Evolutionary conservation across 2,113 vertebrate species (phyloP).

Genomic region (Lethenteron camtschaticum): DNA sequence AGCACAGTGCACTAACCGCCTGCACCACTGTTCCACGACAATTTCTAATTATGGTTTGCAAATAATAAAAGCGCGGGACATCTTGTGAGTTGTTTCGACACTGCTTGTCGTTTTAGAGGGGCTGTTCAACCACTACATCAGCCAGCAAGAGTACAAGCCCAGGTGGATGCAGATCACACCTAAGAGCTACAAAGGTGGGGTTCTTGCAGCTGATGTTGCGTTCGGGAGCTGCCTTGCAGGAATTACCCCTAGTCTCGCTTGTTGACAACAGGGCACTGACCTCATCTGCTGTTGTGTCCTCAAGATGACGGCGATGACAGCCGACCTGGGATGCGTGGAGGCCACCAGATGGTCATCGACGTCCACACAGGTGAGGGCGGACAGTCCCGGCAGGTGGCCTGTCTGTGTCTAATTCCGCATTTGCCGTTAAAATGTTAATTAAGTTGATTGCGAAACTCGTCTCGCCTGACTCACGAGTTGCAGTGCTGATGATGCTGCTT

Average conservation of each 20-base stretch:
- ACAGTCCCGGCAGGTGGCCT: too few relatives aligned
- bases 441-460: background rate
- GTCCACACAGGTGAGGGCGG: conserved; percentile 65
- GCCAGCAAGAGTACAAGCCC: conserved; percentile 96
- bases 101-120: conserved; percentile 34
- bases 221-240: background rate
- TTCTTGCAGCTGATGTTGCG: too few relatives aligned
- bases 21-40: too few relatives aligned
- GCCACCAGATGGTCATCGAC: conserved; percentile 98
- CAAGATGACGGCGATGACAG: conserved; percentile 80
- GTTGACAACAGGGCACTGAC: background rate
- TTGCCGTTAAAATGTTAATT: too few relatives aligned
- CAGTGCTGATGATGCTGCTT: too few relatives aligned
- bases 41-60: too few relatives aligned
- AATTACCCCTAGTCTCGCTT: background rate
- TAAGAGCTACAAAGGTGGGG: conserved; percentile 78
- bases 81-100: too few relatives aligned
- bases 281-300: conserved; percentile 4
- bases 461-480: too few relatives aligned
- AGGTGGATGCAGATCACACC: conserved; percentile 96
- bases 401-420: too few relatives aligned
- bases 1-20: too few relatives aligned
- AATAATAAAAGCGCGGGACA: too few relatives aligned
- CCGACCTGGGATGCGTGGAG: conserved; percentile 87
- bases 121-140: conserved; percentile 97